Conservation (phyloP, 2,113 vertebrate species). For the Alligator mississippiensis region DNA sequence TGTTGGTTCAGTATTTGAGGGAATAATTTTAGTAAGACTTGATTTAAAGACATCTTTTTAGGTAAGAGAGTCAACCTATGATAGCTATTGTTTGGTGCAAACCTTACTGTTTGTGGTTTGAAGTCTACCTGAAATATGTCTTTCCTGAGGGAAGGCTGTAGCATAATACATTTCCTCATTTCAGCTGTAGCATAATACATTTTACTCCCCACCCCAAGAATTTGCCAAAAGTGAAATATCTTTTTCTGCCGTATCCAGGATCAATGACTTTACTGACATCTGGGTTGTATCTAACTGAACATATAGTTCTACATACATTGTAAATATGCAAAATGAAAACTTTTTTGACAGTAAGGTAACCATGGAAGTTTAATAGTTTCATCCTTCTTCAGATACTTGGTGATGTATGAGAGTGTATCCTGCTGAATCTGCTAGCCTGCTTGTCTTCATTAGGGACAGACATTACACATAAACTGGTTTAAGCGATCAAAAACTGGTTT, state of each 20-base stretch:
- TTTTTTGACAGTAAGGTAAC: conserved; percentile 9
- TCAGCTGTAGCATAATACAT: neutral
- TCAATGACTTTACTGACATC: conserved; percentile 33
- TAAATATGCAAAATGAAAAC: conserved; percentile 9
- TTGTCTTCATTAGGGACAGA: neutral
- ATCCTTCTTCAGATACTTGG: neutral
- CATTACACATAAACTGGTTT: too few species aligned
- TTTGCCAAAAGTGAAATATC: neutral
- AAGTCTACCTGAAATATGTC: neutral
- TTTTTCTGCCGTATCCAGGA: neutral
- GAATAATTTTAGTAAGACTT: neutral
- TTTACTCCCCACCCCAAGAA: neutral
- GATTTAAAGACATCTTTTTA: neutral
- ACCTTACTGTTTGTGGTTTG: neutral
- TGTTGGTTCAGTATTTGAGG: neutral
- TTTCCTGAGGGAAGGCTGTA: neutral
- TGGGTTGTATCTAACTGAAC: neutral
- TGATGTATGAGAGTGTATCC: neutral
- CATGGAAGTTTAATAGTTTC: neutral
- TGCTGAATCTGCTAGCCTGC: neutral
- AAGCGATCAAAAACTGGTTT: too few species aligned
- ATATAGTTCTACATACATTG: neutral
- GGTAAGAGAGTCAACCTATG: neutral
- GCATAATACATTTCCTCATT: neutral
- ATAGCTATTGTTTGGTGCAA: neutral